These are phyloP conservation scores for Mongoloraphidia duomilia DNA, from an alignment of 2,888 invertebrate genomes.

Conservation along the genomic window DNA sequence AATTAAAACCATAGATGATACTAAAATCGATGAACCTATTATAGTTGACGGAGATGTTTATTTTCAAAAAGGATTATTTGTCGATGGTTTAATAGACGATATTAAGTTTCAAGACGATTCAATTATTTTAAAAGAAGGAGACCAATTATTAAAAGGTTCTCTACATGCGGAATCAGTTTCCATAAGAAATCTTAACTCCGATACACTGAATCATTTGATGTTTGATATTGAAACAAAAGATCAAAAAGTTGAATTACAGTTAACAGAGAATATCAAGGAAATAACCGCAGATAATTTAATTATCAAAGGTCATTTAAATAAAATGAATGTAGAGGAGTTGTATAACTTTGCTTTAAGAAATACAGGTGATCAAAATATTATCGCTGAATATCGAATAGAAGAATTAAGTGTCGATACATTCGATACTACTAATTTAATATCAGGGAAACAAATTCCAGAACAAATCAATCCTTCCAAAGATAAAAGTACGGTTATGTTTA, in stretches of 20 bases:
- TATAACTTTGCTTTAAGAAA: constrained; percentile 32
- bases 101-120: constrained; percentile 20
- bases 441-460: constrained; percentile 18
- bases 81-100: constrained; percentile 22
- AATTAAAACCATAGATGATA: constrained; percentile 16
- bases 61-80: constrained; percentile 18
- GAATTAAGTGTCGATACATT: constrained; percentile 24
- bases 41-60: constrained; percentile 21
- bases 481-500: constrained; percentile 30
- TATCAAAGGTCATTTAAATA: constrained; percentile 34
- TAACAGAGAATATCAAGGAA: constrained; percentile 9
- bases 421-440: constrained; percentile 12
- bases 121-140: constrained; percentile 21
- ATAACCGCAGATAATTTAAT: constrained; percentile 29
- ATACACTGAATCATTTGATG: constrained; percentile 20
- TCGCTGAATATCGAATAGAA: constrained; percentile 23
- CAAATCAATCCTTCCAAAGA: constrained; percentile 23
- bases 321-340: constrained; percentile 29
- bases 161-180: constrained; percentile 17
- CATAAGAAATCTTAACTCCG: constrained; percentile 17
- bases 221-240: constrained; percentile 10
- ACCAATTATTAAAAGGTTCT: constrained; percentile 26
- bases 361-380: constrained; percentile 33
- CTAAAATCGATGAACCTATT: constrained; percentile 17
- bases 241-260: constrained; percentile 10